Evolutionary conservation across 2,888 invertebrate species (phyloP).

Genomic region (Parapristionchus giblindavisi): DNA sequence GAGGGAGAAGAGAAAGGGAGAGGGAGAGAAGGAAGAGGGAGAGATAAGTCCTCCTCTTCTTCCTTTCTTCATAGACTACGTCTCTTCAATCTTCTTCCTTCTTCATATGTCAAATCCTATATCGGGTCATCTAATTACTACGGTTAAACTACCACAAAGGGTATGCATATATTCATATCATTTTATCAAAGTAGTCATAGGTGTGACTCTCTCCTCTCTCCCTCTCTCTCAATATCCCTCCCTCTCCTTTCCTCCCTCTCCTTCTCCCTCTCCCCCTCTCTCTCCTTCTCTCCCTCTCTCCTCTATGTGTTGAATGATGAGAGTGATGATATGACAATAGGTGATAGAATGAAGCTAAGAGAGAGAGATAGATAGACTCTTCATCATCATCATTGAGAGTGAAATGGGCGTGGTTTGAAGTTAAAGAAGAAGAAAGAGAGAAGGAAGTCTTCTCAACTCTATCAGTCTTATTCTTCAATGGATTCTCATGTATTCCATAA

Average conservation of each 20-base stretch:
- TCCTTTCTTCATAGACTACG: neutral
- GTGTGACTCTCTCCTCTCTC: conserved; percentile 3
- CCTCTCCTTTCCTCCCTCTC: neutral
- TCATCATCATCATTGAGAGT: neutral
- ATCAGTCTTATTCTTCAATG: conserved; percentile 47
- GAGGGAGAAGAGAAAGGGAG: neutral
- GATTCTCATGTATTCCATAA: conserved; percentile 66
- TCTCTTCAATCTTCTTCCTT: conserved; percentile 9
- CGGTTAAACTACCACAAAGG: conserved; percentile 18
- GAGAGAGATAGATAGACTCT: neutral
- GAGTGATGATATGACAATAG: neutral
- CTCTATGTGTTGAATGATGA: neutral
- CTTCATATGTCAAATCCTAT: conserved; percentile 5
- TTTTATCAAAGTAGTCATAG: neutral
- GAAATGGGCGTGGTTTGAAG: neutral
- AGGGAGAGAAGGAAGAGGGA: conserved; percentile 23
- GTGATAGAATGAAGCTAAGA: too few species aligned
- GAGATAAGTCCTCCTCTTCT: conserved; percentile 24
- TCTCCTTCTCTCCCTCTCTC: neutral
- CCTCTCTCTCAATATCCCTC: conserved; percentile 12
- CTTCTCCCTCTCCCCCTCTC: conserved; percentile 11
- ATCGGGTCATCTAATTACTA: conserved; percentile 24
- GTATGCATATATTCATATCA: conserved; percentile 10
- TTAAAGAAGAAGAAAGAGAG: too few species aligned
- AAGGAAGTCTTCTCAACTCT: neutral